Evolutionary conservation across 1,140 invertebrate species (phyloP).

Genomic region (Teleopsis dalmanni): DNA sequence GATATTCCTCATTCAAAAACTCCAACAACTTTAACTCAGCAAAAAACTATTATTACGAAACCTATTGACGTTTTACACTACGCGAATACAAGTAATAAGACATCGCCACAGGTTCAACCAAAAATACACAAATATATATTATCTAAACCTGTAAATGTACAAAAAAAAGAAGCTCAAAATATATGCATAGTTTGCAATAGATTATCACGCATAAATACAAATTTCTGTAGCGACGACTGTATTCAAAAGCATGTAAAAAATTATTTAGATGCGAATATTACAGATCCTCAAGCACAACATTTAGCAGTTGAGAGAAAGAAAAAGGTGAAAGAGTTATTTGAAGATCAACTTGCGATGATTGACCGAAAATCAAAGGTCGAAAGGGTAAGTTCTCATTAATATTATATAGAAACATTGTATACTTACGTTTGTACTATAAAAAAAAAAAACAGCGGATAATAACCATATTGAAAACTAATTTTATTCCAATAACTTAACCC

Average conservation of each 20-base stretch:
- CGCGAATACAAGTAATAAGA: too few species aligned
- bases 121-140: too few species aligned
- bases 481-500: too few species aligned
- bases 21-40: too few species aligned
- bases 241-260: constrained; percentile 77
- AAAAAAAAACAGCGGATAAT: too few species aligned
- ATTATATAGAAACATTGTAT: background rate
- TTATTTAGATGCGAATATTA: constrained; percentile 50
- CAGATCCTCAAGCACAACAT: constrained; percentile 17
- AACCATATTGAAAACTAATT: too few species aligned
- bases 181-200: constrained; percentile 68
- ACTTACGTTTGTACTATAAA: too few species aligned
- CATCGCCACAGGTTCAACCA: too few species aligned
- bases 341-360: constrained; percentile 29
- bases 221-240: constrained; percentile 84
- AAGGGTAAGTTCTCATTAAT: constrained; percentile 45
- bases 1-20: too few species aligned
- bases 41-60: too few species aligned
- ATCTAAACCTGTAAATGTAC: too few species aligned
- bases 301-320: constrained; percentile 29
- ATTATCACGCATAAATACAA: constrained; percentile 56
- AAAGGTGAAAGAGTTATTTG: constrained; percentile 33
- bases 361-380: constrained; percentile 41
- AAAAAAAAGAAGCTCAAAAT: constrained; percentile 5
- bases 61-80: too few species aligned